Evolutionary conservation across 2,113 vertebrate species (phyloP).

Genomic region (Syngnathus scovelli): DNA sequence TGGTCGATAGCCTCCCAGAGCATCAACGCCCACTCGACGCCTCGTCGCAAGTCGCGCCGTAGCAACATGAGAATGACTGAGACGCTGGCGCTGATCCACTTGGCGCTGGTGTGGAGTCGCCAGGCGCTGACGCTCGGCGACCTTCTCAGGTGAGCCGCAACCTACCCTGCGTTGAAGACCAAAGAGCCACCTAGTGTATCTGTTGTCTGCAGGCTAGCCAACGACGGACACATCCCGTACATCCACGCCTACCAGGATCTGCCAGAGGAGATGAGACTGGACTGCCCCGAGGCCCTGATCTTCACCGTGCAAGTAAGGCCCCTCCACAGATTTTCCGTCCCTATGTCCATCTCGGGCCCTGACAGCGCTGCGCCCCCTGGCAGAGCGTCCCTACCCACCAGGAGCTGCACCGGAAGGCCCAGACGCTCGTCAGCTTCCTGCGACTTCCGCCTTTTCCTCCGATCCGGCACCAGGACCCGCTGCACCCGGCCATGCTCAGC

Average conservation of each 20-base stretch:
- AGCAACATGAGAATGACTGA: conserved; percentile 44
- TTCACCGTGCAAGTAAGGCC: conserved; percentile 66
- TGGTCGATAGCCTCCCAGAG: conserved; percentile 17
- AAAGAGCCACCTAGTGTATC: neutral
- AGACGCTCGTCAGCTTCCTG: conserved; percentile 68
- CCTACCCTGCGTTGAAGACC: too few species aligned
- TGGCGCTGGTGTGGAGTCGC: conserved; percentile 51
- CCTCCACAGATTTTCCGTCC: neutral
- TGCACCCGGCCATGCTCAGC: conserved; percentile 82
- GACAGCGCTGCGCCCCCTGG: conserved; percentile 1
- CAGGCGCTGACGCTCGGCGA: conserved; percentile 54
- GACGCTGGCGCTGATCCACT: conserved; percentile 54
- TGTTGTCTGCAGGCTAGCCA: conserved; percentile 57
- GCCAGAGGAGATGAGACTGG: conserved; percentile 63
- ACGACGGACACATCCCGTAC: conserved; percentile 61
- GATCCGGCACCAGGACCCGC: conserved; percentile 73
- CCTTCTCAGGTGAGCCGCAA: conserved; percentile 49
- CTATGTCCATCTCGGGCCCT: neutral
- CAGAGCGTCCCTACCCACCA: conserved; percentile 78
- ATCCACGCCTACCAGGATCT: conserved; percentile 54
- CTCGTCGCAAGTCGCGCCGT: neutral
- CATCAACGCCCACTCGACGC: neutral
- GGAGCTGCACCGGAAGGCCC: conserved; percentile 66
- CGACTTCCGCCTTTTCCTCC: conserved; percentile 82
- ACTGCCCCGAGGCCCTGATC: conserved; percentile 43